phyloP scores from a whole-genome alignment of 92 coral and sea anemone genomes.

The Porites evermanni region DNA sequence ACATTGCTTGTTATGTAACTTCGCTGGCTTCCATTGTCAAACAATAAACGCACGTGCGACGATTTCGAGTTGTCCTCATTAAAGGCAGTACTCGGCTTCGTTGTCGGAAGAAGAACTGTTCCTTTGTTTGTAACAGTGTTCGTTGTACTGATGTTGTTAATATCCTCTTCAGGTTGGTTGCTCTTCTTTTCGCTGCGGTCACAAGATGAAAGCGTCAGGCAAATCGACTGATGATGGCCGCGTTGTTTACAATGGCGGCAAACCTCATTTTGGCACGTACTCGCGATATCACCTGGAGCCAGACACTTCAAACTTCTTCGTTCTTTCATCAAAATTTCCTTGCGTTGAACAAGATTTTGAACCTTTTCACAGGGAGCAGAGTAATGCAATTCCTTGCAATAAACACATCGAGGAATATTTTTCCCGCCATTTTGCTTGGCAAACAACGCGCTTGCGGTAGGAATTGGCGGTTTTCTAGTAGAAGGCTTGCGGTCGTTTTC shows the following conservation, averaged over 20 bases:
- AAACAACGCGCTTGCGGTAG: not conserved
- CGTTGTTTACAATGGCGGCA: slow-evolving; percentile 36
- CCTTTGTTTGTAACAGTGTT: not conserved
- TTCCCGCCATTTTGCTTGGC: not conserved
- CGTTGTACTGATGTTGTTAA: not conserved
- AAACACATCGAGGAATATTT: no score
- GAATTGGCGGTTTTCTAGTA: no score
- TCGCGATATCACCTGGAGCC: slow-evolving; percentile 14
- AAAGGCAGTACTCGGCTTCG: not conserved
- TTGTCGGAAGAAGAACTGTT: not conserved
- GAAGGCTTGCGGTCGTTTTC: no score
- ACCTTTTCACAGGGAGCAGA: not conserved
- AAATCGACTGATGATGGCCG: slow-evolving; percentile 15
- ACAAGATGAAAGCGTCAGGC: not conserved
- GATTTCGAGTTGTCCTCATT: no score
- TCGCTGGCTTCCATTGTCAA: not conserved
- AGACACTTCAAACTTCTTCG: slow-evolving; percentile 17
- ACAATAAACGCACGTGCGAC: slow-evolving; percentile 47
- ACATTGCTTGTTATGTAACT: slow-evolving; percentile 44
- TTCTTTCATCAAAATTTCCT: slow-evolving; percentile 8
- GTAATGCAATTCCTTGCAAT: no score
- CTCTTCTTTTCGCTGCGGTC: not conserved
- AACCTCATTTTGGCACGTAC: slow-evolving; percentile 3
- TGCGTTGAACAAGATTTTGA: not conserved
- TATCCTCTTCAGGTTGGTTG: slow-evolving; percentile 16